These are phyloP conservation scores for Poeciliopsis retropinna DNA, from an alignment of 2,113 vertebrate species.

Conservation along the genomic window DNA sequence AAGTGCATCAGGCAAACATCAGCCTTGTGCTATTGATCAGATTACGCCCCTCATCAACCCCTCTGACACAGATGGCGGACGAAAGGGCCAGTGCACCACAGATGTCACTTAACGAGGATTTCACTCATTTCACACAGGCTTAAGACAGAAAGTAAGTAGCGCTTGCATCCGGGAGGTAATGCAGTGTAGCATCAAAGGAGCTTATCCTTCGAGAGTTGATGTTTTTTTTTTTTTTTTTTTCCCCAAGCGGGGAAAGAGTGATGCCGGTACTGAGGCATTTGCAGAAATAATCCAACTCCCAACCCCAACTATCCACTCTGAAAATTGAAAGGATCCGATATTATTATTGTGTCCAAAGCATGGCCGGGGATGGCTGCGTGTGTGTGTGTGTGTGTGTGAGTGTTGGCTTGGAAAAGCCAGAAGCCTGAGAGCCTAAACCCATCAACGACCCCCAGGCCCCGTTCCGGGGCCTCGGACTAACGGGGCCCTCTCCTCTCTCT, in stretches of 20 bases:
- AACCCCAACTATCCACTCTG: conserved; percentile 6
- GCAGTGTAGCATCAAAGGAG: conserved; percentile 61
- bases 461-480: conserved; percentile 5
- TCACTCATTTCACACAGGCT: conserved; percentile 69
- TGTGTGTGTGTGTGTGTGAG: not conserved
- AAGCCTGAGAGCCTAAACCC: conserved; percentile 16
- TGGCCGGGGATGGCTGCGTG: conserved; percentile 1
- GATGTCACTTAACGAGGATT: conserved; percentile 67
- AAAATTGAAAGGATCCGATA: conserved; percentile 44
- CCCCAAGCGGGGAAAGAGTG: conserved; percentile 50
- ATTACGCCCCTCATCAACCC: conserved; percentile 16
- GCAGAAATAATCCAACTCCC: conserved; percentile 59
- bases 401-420: not conserved
- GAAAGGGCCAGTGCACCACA: conserved; percentile 36
- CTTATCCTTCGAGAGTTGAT: conserved; percentile 73
- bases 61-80: conserved; percentile 38
- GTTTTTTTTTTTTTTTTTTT: conserved; percentile 44
- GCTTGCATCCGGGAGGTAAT: conserved; percentile 39
- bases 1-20: not conserved
- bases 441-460: conserved; percentile 17
- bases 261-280: conserved; percentile 52
- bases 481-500: conserved; percentile 47
- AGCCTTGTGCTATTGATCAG: conserved; percentile 54
- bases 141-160: conserved; percentile 67
- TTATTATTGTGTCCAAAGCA: conserved; percentile 43